Percentiles rank a stretch among this genome's conserved stretches.
Conservation (phyloP, 2,797 vertebrate genomes). For the Hirundo rustica region DNA sequence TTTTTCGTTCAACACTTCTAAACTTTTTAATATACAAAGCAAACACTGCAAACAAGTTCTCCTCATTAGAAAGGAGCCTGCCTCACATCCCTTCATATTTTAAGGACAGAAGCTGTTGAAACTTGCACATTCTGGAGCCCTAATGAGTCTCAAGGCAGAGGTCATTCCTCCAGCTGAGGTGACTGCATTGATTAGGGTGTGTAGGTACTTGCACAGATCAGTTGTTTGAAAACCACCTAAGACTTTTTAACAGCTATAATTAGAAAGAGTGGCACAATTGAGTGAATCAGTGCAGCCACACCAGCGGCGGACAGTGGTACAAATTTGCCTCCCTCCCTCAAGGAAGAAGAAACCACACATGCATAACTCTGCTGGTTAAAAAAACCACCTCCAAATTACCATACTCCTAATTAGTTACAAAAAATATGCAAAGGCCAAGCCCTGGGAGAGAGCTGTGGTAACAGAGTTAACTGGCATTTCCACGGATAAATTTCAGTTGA, state of each 20-base stretch:
- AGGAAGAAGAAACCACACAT: neutral
- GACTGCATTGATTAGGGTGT: neutral
- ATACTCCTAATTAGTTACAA: neutral
- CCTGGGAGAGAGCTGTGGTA: neutral
- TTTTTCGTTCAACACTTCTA: neutral
- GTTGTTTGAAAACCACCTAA: neutral
- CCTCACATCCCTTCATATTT: neutral
- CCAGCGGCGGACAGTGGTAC: neutral
- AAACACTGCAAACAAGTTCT: neutral
- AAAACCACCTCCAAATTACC: neutral
- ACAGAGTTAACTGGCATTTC: neutral
- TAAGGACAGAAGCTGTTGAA: neutral
- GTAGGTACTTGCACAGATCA: neutral
- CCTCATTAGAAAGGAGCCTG: neutral
- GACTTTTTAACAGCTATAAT: neutral
- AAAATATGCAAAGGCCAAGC: neutral
- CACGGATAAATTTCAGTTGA: neutral
- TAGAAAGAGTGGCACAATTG: neutral
- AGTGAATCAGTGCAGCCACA: neutral
- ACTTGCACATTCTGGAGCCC: neutral
- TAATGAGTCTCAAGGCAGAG: neutral
- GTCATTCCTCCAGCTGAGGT: neutral
- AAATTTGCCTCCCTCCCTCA: neutral
- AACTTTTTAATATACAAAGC: neutral
- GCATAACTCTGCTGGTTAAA: neutral